phyloP scores from a whole-genome alignment of 2,113 vertebrate species.

The Salvelinus fontinalis region DNA sequence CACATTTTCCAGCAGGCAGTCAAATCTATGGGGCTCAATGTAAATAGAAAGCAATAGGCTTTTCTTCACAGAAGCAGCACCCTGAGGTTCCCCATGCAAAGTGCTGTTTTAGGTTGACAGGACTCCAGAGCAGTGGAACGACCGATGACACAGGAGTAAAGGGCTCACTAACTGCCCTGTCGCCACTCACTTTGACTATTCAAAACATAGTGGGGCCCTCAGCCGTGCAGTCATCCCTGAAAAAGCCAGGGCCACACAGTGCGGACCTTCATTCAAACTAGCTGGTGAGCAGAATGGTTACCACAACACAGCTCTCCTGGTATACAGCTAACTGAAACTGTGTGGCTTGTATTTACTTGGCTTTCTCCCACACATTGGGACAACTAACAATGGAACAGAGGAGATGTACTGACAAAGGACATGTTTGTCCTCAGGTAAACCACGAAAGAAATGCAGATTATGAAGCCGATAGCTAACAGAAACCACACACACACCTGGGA shows the following conservation, averaged over 20 bases:
- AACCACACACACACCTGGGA: background rate
- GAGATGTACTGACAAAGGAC: background rate
- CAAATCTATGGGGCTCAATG: conserved; percentile 33
- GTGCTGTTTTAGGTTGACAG: background rate
- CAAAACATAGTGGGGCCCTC: conserved; percentile 53
- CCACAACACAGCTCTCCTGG: background rate
- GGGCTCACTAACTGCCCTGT: conserved; percentile 33
- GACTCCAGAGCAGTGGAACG: background rate
- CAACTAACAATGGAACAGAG: background rate
- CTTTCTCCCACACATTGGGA: background rate
- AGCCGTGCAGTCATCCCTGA: conserved; percentile 24
- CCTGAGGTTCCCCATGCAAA: background rate
- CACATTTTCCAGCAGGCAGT: conserved; percentile 46
- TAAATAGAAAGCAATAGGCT: background rate
- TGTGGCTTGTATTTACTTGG: too few species aligned
- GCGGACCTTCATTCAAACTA: conserved; percentile 22
- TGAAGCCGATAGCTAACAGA: background rate
- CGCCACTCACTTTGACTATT: conserved; percentile 64
- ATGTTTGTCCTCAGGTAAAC: background rate
- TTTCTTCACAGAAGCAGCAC: background rate
- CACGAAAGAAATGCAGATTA: background rate
- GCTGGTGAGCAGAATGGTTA: background rate
- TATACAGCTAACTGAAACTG: background rate
- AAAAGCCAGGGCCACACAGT: background rate
- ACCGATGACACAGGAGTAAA: background rate